Base-by-base conservation (phyloP, 1,140 invertebrate species). In the Polyergus mexicanus region DNA sequence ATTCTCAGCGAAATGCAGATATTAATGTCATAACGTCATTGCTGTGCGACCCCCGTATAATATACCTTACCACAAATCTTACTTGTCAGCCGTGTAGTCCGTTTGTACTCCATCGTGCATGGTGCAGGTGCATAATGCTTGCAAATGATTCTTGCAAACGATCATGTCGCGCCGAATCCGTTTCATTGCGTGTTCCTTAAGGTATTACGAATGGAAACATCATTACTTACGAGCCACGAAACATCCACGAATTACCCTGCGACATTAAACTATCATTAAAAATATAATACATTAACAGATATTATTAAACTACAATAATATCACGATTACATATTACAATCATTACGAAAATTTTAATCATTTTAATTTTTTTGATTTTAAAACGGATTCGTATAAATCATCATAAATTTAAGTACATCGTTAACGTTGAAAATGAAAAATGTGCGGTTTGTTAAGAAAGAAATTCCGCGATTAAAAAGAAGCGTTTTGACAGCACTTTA, bases 141-240 rank as follows among this genome's bases (percentile, higher is more conserved):
- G 78, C 78, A 83, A 83, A 83, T 83, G 78, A 83, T 83, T 83
- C 78, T 83, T 83, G 78, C 78, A 83, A 83, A 83, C 78, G 68
- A 83, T 83, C 78, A 22, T 83, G 78, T 74, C 78, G 28, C 28
- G 28, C 38, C 25, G 56, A 68, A 72, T 83, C 78, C 38, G 54
- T 81, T 81, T 81, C 54, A 83, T 83, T 83, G 78, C 66, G 44
- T 44, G 35, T 28, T 69, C 69, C 77, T 80, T 83, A 83, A 72
- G 25, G 56, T n/a, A 35, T 83, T 83, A 83, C 41, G 72, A 60
- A 81, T 81, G 66, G 68, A 62, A 74, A 62, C 56, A 83, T 47
- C 58, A 72, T 63, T 60, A 69, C 68, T 60, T 32, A 25, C 16
- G 22, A 80, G 35, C 47, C 22, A 32, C 63, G n/a, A 80, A 80